Conservation (phyloP, 1,140 invertebrate genomes). For the Macrotrachela quadricornifera region DNA sequence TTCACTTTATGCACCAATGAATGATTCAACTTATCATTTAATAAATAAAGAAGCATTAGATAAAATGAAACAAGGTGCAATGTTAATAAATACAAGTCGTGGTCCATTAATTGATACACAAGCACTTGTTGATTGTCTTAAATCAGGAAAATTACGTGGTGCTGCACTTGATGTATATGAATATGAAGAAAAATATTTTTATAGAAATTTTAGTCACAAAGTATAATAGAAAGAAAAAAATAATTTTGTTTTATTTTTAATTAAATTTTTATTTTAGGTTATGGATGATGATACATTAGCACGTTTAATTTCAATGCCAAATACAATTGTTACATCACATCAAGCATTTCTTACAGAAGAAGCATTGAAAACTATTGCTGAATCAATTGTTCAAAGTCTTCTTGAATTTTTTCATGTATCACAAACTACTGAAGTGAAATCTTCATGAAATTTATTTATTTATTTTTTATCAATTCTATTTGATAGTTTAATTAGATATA, state of each 20-base stretch:
- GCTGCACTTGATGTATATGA: slow-evolving; percentile 8
- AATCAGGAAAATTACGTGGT: slow-evolving; percentile 3
- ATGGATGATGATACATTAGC: not conserved
- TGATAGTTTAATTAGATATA: too few relatives aligned
- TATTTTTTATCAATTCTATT: too few relatives aligned
- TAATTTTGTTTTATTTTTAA: too few relatives aligned
- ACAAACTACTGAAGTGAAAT: too few relatives aligned
- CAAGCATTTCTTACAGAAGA: slow-evolving; percentile 6
- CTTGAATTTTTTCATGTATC: too few relatives aligned
- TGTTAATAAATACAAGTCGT: slow-evolving; percentile 4
- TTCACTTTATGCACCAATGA: not conserved
- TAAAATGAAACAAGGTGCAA: slow-evolving; percentile 1
- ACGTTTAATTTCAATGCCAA: not conserved
- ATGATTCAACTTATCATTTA: not conserved
- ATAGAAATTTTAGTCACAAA: not conserved
- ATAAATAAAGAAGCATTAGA: not conserved
- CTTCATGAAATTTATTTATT: too few relatives aligned
- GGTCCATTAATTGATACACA: slow-evolving; percentile 1
- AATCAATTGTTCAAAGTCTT: not conserved
- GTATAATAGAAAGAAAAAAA: too few relatives aligned
- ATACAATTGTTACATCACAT: slow-evolving; percentile 4
- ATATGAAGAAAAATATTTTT: slow-evolving; percentile 3
- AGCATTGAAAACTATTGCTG: slow-evolving; percentile 4
- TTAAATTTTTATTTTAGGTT: too few relatives aligned
- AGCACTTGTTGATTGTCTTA: not conserved